Evolutionary conservation across 2,797 vertebrate species (phyloP).

Genomic region (Cottoperca gobio): DNA sequence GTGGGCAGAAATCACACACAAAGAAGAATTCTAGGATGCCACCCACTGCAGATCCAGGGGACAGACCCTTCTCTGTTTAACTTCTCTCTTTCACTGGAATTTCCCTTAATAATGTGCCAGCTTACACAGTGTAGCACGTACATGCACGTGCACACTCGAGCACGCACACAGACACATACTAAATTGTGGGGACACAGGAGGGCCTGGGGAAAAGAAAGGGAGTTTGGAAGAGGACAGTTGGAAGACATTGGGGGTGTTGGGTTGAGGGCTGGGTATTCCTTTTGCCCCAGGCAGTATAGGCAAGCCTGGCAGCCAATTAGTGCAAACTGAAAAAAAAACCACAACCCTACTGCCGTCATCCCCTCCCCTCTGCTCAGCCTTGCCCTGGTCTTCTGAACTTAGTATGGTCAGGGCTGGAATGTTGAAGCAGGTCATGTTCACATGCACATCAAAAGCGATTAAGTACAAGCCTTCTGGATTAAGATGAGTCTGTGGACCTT

Average conservation of each 20-base stretch:
- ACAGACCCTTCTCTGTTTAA: slow-evolving; percentile 82
- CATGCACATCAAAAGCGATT: slow-evolving; percentile 84
- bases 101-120: slow-evolving; percentile 79
- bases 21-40: slow-evolving; percentile 82
- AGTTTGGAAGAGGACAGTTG: slow-evolving; percentile 55
- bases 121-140: slow-evolving; percentile 71
- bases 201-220: slow-evolving; percentile 22
- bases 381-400: slow-evolving; percentile 70
- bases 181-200: slow-evolving; percentile 38
- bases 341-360: slow-evolving; percentile 14
- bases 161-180: slow-evolving; percentile 32
- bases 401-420: slow-evolving; percentile 70
- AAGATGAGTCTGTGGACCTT: slow-evolving; percentile 78
- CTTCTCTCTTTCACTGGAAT: slow-evolving; percentile 79
- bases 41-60: slow-evolving; percentile 79
- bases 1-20: slow-evolving; percentile 79
- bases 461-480: slow-evolving; percentile 78
- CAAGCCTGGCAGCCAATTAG: slow-evolving; percentile 74
- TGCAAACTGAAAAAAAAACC: slow-evolving; percentile 49
- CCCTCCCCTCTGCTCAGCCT: slow-evolving; percentile 40
- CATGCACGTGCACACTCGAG: slow-evolving; percentile 42
- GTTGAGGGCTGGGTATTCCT: slow-evolving; percentile 56
- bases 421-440: slow-evolving; percentile 76
- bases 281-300: slow-evolving; percentile 69
- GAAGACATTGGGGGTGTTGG: slow-evolving; percentile 56